phyloP scores from a whole-genome alignment of 2,113 vertebrate genomes.

The Anoura caudifer region DNA sequence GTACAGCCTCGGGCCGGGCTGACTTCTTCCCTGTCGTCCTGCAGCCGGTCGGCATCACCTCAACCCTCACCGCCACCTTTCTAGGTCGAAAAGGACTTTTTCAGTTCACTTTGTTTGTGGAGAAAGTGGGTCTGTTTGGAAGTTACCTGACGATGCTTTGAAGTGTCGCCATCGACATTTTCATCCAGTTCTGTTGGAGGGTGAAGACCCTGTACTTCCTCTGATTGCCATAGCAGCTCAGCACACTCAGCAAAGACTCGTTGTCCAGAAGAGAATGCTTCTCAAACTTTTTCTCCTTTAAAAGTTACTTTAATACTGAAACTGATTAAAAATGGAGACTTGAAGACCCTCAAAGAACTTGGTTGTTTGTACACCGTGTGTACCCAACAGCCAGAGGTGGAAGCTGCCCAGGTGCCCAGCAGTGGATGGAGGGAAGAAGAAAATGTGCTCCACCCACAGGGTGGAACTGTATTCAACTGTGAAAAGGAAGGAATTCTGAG shows the following conservation, averaged over 20 bases:
- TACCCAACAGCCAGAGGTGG: too few species aligned
- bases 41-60: neutral
- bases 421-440: fast-evolving
- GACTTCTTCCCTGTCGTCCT: neutral
- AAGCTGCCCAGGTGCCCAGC: too few species aligned
- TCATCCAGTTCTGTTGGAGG: neutral
- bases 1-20: fast-evolving
- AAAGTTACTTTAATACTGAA: neutral
- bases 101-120: neutral
- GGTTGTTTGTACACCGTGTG: neutral
- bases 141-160: neutral
- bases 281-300: neutral
- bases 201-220: neutral
- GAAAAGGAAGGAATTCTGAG: neutral
- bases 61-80: neutral
- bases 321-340: neutral
- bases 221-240: too few species aligned
- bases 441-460: fast-evolving
- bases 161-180: neutral
- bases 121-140: neutral
- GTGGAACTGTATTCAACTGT: fast-evolving
- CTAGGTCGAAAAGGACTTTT: neutral
- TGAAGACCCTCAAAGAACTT: neutral
- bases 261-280: neutral
- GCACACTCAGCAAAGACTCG: neutral